Evolutionary conservation across 2,113 vertebrate genomes (phyloP), one percentile per base, ranked within the genome.

Genomic region (Equus przewalskii): DNA sequence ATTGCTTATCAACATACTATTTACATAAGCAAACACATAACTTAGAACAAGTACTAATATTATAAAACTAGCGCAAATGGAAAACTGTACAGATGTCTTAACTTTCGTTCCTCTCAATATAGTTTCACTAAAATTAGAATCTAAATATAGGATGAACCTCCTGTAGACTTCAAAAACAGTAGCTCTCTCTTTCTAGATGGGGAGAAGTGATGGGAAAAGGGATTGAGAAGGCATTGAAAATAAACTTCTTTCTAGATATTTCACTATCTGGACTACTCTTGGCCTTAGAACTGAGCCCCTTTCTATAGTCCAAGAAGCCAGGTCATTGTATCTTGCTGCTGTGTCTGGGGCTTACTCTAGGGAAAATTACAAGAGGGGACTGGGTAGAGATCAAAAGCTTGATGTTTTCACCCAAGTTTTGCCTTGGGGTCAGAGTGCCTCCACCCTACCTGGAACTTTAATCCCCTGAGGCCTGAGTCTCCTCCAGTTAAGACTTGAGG

Each of bases 101-200:
- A 73, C 49, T 67, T 94, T 73, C 75, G 16, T 60, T 73, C 18
- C 15, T 87, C 64, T 92, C 18, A 67, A 58, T 86, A 79, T 33
- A 49, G n/a, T 91, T 78, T 83, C 56, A 70, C 51, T 96, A 93
- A 90, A 92, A 75, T 67, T 91, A 93, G n/a, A 82, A 58, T 79
- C 36, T 95, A 69, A 93, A 81, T 70, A 41, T 91, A 76, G 62
- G 36, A 26, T 24, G 69, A 87, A 33, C 65, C 6, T 62, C 58
- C 11, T 41, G 6, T 26, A 10, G 22, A 84, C 30, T 94, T 69
- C 41, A 18, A 30, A 30, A 72, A 82, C 18, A 87, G 33, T n/a
- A 76, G 8, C 12, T 26, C 46, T 33, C 22, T 36, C 56, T 86
- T 91, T 33, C 49, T 84, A 26, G 9, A 24, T 96, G 60, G 36